Percentiles rank a stretch among this genome's conserved stretches.
Conservation (phyloP, 2,888 invertebrate species). For the Diarsia brunnea region DNA sequence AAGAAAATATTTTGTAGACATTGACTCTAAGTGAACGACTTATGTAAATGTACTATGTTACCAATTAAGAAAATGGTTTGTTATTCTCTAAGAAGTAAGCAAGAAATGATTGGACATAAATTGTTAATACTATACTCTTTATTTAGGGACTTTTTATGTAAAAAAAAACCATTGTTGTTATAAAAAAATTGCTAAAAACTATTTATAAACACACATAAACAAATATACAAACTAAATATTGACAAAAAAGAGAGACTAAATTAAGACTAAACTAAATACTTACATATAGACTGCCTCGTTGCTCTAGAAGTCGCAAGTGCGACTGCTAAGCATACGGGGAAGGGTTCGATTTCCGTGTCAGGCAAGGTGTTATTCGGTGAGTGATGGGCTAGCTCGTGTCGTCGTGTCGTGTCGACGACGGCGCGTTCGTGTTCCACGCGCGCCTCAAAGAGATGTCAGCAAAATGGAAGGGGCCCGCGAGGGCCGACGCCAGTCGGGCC, state of each 20-base stretch:
- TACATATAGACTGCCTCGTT: neutral
- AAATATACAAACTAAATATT: neutral
- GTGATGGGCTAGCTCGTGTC: too few species aligned
- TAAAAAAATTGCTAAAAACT: neutral
- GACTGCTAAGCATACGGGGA: too few species aligned
- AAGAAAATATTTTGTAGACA: neutral
- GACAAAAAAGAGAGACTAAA: neutral
- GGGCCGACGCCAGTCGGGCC: too few species aligned
- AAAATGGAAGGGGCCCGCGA: too few species aligned
- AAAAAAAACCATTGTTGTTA: neutral
- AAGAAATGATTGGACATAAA: too few species aligned
- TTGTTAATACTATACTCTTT: neutral
- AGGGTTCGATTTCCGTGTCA: too few species aligned
- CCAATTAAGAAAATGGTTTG: neutral
- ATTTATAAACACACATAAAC: neutral
- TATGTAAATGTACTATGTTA: neutral
- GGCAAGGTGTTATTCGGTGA: too few species aligned
- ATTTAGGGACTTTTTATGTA: neutral
- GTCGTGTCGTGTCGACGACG: too few species aligned
- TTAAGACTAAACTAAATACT: neutral
- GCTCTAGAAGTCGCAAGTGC: too few species aligned
- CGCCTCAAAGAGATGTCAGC: too few species aligned
- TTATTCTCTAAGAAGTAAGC: neutral
- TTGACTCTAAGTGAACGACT: neutral
- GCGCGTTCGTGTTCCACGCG: too few species aligned